Evolutionary conservation across 2,113 vertebrate species (phyloP).

Genomic region (Pogonocichla stellata): DNA sequence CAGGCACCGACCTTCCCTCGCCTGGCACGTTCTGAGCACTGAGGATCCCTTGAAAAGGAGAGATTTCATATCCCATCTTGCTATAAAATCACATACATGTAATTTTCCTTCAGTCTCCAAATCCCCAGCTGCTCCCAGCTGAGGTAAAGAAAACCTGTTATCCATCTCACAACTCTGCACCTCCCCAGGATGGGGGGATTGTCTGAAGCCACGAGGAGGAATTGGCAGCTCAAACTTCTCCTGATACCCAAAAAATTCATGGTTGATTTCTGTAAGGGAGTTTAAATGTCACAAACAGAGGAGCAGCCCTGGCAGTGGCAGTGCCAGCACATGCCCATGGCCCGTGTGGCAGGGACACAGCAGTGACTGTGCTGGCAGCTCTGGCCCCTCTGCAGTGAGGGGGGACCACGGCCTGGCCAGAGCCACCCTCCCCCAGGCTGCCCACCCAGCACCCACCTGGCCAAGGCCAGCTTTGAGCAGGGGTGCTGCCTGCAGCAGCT

Average conservation of each 20-base stretch:
- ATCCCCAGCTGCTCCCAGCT: background rate
- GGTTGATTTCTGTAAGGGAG: background rate
- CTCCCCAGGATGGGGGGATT: background rate
- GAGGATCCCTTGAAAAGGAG: background rate
- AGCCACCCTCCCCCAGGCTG: background rate
- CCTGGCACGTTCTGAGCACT: background rate
- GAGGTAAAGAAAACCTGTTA: background rate
- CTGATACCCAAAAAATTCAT: background rate
- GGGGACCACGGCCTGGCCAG: background rate
- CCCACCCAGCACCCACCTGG: too few relatives aligned
- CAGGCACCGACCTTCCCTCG: background rate
- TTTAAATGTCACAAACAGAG: background rate
- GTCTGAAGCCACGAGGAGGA: background rate
- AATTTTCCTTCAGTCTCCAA: background rate
- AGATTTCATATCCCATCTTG: background rate
- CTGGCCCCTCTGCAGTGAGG: too few relatives aligned
- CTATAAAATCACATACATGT: background rate
- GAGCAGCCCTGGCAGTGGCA: background rate
- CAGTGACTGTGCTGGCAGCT: fast-evolving
- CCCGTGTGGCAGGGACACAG: fast-evolving
- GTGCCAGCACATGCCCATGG: fast-evolving
- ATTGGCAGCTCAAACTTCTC: background rate
- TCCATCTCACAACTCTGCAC: background rate
- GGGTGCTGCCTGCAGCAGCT: background rate
- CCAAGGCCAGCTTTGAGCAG: fast-evolving